Evolutionary conservation across 37 sponge, comb jelly and placozoan genomes (phyloP), one percentile per base, ranked within the genome.

Genomic region (Cladorhizidae sp.): DNA sequence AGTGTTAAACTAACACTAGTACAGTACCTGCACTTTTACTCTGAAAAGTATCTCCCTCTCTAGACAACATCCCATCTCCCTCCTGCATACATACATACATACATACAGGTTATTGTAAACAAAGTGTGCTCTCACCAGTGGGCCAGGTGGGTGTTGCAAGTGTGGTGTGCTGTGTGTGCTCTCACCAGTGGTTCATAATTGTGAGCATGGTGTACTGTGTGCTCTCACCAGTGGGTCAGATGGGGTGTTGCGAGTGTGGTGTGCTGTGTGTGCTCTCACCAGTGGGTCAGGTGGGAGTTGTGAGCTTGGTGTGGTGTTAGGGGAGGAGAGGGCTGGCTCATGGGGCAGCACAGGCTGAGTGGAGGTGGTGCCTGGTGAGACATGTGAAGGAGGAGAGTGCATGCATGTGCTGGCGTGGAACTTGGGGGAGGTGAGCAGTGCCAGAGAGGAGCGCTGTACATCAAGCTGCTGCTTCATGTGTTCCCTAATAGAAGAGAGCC

Each of bases 11-110:
- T 26, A 21, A 8, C 7, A 21, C 11, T 37, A 11, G 26, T 26
- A 43, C 70, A 82, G 76, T 58, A 87, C 88, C 62, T 57, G 81
- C 88, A 81, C 88, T 87, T 40, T 87, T 55, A 72, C 6, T 71
- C 20, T 72, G 73, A 40, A 87, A n/a, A 39, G 73, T 82, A 22
- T 70, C 76, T 59, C 61, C 70, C 79, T 87, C 88, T 32, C 70
- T 76, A 23, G 77, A 25, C 23, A 87, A 70, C 31, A 73, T 38
- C 57, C 81, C 82, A 9, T 58, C 88, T 36, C 29, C 83, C n/a
- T 74, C 84, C 84, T 83, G 35, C 20, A 25, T 8, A 52, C 11
- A 52, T 52, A 15, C 11, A 18, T 18, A 11, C 15, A 15, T 52
- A 18, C 15, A 52, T n/a, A n/a, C n/a, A n/a, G n/a, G n/a, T n/a